These are phyloP conservation scores for Horisme vitalbata DNA, from an alignment of 2,888 invertebrate species.

Conservation along the genomic window DNA sequence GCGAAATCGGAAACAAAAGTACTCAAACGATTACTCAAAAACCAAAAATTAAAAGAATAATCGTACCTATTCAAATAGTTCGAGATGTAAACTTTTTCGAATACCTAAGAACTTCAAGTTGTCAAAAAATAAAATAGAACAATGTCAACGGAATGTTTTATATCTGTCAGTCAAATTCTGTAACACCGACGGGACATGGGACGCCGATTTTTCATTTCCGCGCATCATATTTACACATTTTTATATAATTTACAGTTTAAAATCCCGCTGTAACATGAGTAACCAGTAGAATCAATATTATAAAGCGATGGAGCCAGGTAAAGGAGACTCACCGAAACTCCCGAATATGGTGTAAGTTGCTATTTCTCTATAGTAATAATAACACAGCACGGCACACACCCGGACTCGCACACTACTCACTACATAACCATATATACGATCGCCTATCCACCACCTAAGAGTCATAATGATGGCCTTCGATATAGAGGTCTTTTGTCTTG, in stretches of 20 bases:
- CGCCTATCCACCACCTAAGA: too few species aligned
- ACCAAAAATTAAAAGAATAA: too few species aligned
- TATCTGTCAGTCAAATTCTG: slow-evolving; percentile 14
- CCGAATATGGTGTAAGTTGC: slow-evolving; percentile 71
- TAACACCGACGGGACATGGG: slow-evolving; percentile 21
- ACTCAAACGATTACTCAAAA: too few species aligned
- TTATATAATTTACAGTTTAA: slow-evolving; percentile 14
- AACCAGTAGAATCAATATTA: slow-evolving; percentile 4
- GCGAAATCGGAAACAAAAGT: too few species aligned
- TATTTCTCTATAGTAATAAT: too few species aligned
- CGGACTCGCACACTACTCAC: too few species aligned
- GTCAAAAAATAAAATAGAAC: slow-evolving; percentile 19
- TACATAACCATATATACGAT: too few species aligned
- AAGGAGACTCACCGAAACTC: slow-evolving; percentile 52
- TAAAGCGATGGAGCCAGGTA: slow-evolving; percentile 55
- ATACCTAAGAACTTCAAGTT: slow-evolving; percentile 5
- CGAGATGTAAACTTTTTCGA: background rate
- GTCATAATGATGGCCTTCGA: too few species aligned
- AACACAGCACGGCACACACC: too few species aligned
- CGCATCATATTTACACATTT: slow-evolving; percentile 27
- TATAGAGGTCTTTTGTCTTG: too few species aligned
- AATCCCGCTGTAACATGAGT: slow-evolving; percentile 37
- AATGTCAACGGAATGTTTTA: too few species aligned
- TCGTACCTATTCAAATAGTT: too few species aligned
- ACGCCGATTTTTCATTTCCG: slow-evolving; percentile 29